phyloP scores from a whole-genome alignment of 1,140 invertebrate genomes.

The Drosophila santomea region DNA sequence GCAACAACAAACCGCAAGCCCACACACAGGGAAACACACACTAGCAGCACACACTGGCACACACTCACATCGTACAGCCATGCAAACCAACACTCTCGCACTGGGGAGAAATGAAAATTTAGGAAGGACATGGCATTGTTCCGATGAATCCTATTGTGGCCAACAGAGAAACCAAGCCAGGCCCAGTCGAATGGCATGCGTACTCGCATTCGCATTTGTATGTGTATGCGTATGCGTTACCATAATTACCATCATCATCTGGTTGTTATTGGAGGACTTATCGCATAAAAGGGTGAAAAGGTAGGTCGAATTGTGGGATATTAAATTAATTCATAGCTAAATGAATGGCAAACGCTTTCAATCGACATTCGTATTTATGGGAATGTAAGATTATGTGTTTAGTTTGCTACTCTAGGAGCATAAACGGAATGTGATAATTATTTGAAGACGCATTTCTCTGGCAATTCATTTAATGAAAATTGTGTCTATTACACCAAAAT shows the following conservation, averaged over 20 bases:
- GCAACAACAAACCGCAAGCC: constrained; percentile 38
- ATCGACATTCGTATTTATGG: not conserved
- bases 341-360: not conserved
- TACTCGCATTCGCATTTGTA: constrained; percentile 7
- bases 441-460: too few relatives aligned
- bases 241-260: constrained; percentile 33
- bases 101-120: constrained; percentile 16
- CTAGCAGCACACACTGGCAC: not conserved
- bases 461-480: too few relatives aligned
- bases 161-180: constrained; percentile 10
- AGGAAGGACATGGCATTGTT: constrained; percentile 30
- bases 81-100: not conserved
- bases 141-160: constrained; percentile 23
- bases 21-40: constrained; percentile 5
- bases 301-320: constrained; percentile 2
- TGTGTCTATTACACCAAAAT: too few relatives aligned
- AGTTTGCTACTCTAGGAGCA: not conserved
- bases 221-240: constrained; percentile 15
- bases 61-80: not conserved
- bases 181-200: constrained; percentile 13
- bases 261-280: constrained; percentile 9
- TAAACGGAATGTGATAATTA: too few relatives aligned
- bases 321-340: constrained; percentile 2
- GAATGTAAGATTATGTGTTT: not conserved
- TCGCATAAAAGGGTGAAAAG: constrained; percentile 2